phyloP scores from a whole-genome alignment of 2,888 invertebrate species.

The Catonia carolina region DNA sequence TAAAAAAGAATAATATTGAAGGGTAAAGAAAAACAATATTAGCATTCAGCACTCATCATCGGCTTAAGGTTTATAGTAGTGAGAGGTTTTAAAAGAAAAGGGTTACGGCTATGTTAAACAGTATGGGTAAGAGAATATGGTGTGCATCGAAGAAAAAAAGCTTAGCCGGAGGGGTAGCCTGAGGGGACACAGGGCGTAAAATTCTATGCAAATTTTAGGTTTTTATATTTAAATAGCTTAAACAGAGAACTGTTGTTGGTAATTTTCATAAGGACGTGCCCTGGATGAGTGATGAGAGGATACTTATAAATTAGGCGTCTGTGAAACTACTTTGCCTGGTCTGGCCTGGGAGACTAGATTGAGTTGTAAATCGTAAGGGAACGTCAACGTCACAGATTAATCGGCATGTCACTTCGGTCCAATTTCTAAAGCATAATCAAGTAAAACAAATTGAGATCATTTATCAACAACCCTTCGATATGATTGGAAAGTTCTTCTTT shows the following conservation, averaged over 20 bases:
- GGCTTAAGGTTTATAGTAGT: conserved; percentile 2
- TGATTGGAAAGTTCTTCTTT: no score
- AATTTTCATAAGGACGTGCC: conserved; percentile 2
- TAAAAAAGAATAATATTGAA: not conserved
- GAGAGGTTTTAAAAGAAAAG: no score
- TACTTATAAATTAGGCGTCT: not conserved
- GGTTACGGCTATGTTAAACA: no score
- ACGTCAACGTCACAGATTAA: not conserved
- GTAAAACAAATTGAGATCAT: no score
- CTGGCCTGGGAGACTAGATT: not conserved
- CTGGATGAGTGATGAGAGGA: conserved; percentile 4
- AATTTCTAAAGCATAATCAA: no score
- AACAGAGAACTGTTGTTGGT: not conserved
- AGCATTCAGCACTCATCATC: conserved; percentile 12
- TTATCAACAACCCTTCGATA: no score
- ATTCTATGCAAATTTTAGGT: conserved; percentile 9
- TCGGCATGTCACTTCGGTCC: no score
- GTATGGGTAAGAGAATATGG: not conserved
- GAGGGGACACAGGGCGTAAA: conserved; percentile 2
- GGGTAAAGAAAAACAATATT: not conserved
- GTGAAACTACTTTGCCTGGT: not conserved
- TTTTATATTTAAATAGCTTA: conserved; percentile 7
- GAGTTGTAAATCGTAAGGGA: conserved; percentile 3
- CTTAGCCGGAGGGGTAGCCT: not conserved
- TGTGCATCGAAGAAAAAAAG: not conserved